These are phyloP conservation scores for Euzetes globulus DNA, from an alignment of 2,888 invertebrate species.

Conservation along the genomic window DNA sequence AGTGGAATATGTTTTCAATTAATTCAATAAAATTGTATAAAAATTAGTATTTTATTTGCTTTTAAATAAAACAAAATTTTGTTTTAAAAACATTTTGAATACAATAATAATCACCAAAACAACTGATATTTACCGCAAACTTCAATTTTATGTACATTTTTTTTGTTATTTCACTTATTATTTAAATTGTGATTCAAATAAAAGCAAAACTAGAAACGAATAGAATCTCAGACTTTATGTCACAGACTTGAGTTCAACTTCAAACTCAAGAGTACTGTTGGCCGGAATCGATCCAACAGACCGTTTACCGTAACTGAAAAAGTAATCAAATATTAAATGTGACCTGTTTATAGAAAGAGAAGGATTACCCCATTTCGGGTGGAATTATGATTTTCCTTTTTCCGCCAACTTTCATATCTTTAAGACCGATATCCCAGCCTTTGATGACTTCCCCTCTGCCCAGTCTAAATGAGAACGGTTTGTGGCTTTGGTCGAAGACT, in stretches of 20 bases:
- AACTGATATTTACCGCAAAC: too few species aligned
- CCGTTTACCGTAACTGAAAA: conserved; percentile 47
- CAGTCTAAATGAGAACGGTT: conserved; percentile 74
- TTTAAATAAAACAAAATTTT: background rate
- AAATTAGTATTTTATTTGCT: background rate
- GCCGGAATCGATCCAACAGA: conserved; percentile 63
- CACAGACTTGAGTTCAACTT: conserved; percentile 77
- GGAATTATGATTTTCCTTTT: conserved; percentile 77
- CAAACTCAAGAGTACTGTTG: conserved; percentile 76
- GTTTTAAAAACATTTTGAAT: too few species aligned
- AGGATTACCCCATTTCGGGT: conserved; percentile 71
- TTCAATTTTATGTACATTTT: too few species aligned
- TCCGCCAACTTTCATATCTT: conserved; percentile 89
- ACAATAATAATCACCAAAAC: too few species aligned
- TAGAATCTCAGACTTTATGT: conserved; percentile 50
- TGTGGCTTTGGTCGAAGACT: conserved; percentile 67
- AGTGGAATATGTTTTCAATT: background rate
- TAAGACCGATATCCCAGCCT: conserved; percentile 82
- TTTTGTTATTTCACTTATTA: too few species aligned
- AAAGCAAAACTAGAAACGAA: background rate
- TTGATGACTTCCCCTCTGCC: conserved; percentile 79
- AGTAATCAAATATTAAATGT: conserved; percentile 32
- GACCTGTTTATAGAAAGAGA: background rate
- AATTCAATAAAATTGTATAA: background rate
- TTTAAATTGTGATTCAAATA: background rate